Conservation (phyloP, 2,888 invertebrate species). For the Icerya purchasi region DNA sequence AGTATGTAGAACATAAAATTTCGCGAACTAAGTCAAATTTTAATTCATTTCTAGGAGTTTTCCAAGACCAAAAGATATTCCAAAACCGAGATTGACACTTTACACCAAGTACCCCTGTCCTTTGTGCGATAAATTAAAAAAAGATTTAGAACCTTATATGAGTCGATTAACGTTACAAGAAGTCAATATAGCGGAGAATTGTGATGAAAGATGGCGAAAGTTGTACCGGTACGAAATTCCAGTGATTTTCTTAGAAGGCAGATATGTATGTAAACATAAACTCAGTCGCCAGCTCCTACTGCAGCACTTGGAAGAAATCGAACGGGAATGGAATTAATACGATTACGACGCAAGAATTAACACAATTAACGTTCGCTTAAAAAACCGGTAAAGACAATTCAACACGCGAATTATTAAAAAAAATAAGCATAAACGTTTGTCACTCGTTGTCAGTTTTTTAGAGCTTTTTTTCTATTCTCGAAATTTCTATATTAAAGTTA, state of each 20-base stretch:
- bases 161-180: constrained; percentile 42
- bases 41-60: neutral
- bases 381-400: no score
- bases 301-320: constrained; percentile 28
- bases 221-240: constrained; percentile 69
- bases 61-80: neutral
- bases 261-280: constrained; percentile 55
- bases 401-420: no score
- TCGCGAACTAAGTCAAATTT: no score
- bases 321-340: constrained; percentile 17
- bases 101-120: constrained; percentile 65
- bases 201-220: constrained; percentile 47
- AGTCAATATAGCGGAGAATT: constrained; percentile 51
- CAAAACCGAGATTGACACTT: constrained; percentile 42
- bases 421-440: no score
- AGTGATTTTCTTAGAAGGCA: constrained; percentile 62
- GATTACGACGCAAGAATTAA: no score
- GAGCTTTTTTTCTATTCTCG: no score
- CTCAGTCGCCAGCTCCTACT: constrained; percentile 37
- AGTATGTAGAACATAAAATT: no score
- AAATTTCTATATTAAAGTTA: no score
- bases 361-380: no score
- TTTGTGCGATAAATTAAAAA: constrained; percentile 57
- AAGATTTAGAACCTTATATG: constrained; percentile 35
- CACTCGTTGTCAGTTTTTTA: no score